Evolutionary conservation across 2,888 invertebrate species (phyloP).

Genomic region (Ganaspis brasiliensis): DNA sequence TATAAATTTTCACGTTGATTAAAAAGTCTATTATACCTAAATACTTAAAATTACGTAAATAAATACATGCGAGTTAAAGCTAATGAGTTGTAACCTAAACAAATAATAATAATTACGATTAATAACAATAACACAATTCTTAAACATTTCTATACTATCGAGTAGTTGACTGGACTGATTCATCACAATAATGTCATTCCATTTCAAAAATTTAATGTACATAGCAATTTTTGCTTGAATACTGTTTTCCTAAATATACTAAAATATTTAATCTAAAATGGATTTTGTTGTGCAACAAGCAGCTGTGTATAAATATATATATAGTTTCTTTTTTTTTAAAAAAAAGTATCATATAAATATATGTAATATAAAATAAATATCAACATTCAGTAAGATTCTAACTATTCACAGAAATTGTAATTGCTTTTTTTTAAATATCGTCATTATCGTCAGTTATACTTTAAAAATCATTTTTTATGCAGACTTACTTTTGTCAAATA

Average conservation of each 20-base stretch:
- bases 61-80: slow-evolving; percentile 25
- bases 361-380: slow-evolving; percentile 3
- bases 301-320: not conserved
- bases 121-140: not conserved
- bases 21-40: slow-evolving; percentile 24
- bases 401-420: slow-evolving; percentile 15
- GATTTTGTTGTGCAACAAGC: slow-evolving; percentile 32
- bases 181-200: not conserved
- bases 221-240: slow-evolving; percentile 14
- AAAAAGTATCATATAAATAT: not conserved
- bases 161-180: not conserved
- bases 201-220: slow-evolving; percentile 9
- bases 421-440: not conserved
- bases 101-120: slow-evolving; percentile 7
- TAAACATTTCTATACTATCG: not conserved
- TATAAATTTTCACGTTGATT: slow-evolving; percentile 13
- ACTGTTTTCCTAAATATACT: slow-evolving; percentile 23
- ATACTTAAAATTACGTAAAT: slow-evolving; percentile 33
- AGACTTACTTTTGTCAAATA: too few relatives aligned
- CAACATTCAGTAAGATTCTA: slow-evolving; percentile 1
- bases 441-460: too few relatives aligned
- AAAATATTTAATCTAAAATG: slow-evolving; percentile 2
- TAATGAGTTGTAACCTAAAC: not conserved
- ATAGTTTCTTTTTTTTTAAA: too few relatives aligned
- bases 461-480: too few relatives aligned